Evolutionary conservation across 2,797 vertebrate species (phyloP), one percentile per base, ranked within the genome.

Genomic region (Echiichthys vipera): DNA sequence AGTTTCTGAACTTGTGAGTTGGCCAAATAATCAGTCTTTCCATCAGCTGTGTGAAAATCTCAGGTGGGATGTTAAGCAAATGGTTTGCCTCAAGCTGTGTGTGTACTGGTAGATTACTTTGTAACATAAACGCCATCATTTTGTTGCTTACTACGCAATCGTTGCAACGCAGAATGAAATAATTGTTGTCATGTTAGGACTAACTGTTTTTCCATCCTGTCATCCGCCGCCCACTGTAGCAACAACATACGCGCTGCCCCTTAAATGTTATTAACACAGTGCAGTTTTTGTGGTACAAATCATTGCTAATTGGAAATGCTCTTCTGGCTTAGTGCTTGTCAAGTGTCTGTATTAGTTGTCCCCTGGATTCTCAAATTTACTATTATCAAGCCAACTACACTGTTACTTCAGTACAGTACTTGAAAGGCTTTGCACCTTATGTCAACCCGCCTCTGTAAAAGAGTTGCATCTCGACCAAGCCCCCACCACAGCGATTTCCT

Each of bases 1-100:
- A 75, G 80, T 92, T 94, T 94, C 89, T 88, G 94, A 93, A 84
- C 92, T 88, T 34, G n/a, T n/a, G n/a, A n/a, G n/a, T n/a, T n/a
- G n/a, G n/a, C n/a, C n/a, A n/a, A 18, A n/a, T 25, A 71, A 13
- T 32, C 22, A 14, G 42, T 30, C 7, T 1, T 39, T 65, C 34
- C n/a, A 24, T 43, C 15, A 59, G 20, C 24, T 73, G 36, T 61
- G 13, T 59, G 13, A 40, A 54, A 46, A 32, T 61, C 29, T 32
- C 39, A 7, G 25, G 22, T 43, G 70, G 36, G 15, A 29, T 40
- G 13, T 37, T 17, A 17, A n/a, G 30, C 20, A 42, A 55, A 63
- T 24, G 10, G 29, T 53, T 57, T 42, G 17, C 13, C 36, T 18
- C 2, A 32, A 20, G 11, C 39, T 12, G 8, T 47, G 4, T 40